Conservation (phyloP, 2,888 invertebrate species). For the Omphaloscelis lunosa region DNA sequence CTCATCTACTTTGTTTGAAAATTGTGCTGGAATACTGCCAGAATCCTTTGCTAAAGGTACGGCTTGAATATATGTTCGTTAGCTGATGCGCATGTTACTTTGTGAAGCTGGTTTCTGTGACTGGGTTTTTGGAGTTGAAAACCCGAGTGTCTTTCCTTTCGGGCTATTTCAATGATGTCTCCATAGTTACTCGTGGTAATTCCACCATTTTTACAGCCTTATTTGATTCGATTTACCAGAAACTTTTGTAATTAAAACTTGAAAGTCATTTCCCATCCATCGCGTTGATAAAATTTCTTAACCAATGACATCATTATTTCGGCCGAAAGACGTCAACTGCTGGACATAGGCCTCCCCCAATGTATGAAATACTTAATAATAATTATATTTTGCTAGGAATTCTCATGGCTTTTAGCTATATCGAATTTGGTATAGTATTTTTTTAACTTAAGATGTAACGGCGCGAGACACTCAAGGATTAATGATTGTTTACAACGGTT, state of each 20-base stretch:
- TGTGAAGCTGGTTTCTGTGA: not conserved
- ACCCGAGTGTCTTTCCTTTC: not conserved
- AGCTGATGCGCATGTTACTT: not conserved
- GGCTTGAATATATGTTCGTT: slow-evolving; percentile 13
- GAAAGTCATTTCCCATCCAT: not conserved
- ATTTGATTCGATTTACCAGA: not conserved
- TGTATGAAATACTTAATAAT: not conserved
- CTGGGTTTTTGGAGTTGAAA: not conserved
- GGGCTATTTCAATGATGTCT: too few relatives aligned
- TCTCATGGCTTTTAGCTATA: not conserved
- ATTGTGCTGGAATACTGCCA: slow-evolving; percentile 11
- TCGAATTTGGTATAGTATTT: not conserved
- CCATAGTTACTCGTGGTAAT: not conserved
- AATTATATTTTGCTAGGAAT: not conserved
- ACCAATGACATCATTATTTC: not conserved
- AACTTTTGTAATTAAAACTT: not conserved
- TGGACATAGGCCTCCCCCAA: too few relatives aligned
- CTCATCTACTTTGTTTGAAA: slow-evolving; percentile 35
- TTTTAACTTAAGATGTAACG: not conserved
- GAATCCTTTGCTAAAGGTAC: slow-evolving; percentile 6
- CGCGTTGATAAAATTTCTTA: not conserved
- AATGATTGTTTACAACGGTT: slow-evolving; percentile 1
- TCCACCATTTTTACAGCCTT: not conserved
- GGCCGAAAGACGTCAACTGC: too few relatives aligned
- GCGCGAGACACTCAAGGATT: not conserved